Percentiles rank a stretch among this genome's conserved stretches.
Conservation (phyloP, 2,797 vertebrate genomes). For the Austrolebias charrua region DNA sequence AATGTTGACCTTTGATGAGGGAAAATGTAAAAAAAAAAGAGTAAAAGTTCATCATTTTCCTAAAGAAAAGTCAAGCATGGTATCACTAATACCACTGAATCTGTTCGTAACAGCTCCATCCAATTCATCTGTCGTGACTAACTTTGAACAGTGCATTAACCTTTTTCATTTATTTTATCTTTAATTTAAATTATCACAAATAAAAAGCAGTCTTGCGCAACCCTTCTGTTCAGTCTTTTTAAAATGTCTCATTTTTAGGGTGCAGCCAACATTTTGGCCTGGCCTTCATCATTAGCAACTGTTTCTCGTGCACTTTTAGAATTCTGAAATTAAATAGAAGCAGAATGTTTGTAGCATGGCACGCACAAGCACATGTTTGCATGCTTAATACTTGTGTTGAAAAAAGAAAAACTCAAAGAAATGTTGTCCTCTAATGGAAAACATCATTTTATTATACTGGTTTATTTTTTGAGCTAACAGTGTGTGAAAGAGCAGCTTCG, state of each 20-base stretch:
- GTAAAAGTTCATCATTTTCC: no score
- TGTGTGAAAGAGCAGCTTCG: slow-evolving; percentile 18
- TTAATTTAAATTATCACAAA: neutral
- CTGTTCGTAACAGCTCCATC: no score
- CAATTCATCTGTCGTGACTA: no score
- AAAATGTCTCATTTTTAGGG: slow-evolving; percentile 6
- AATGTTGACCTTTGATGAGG: no score
- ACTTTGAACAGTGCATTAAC: no score
- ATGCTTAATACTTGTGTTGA: neutral
- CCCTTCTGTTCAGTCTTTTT: neutral
- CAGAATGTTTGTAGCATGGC: no score
- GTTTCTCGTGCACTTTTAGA: neutral
- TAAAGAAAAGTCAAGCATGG: no score
- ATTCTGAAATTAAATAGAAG: neutral
- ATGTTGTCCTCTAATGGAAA: neutral
- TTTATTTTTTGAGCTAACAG: neutral
- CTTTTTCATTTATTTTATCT: no score
- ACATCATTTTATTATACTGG: neutral
- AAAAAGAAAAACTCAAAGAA: neutral
- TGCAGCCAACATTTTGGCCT: slow-evolving; percentile 10
- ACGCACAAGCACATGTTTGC: neutral
- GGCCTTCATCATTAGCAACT: no score
- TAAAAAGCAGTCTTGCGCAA: neutral
- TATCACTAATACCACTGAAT: no score
- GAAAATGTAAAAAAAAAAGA: no score